Conservation (phyloP, 1,140 invertebrate genomes). For the Helicorthomorpha holstii region DNA sequence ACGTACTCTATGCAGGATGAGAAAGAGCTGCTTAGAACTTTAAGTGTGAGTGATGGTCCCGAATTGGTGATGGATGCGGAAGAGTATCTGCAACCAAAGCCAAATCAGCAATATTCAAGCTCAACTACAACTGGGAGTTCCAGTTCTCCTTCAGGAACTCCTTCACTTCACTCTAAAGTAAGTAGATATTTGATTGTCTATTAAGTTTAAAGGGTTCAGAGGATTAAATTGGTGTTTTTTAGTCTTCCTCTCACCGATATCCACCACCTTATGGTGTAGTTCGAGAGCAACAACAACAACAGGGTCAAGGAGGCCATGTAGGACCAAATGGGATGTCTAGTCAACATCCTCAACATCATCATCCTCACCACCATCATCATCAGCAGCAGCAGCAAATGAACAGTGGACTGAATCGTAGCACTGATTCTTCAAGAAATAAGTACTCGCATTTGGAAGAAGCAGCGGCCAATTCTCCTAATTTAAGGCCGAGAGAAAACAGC, state of each 20-base stretch:
- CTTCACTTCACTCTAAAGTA: too few species aligned
- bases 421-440: conserved; percentile 22
- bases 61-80: conserved; percentile 71
- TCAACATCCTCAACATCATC: neutral
- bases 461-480: conserved; percentile 17
- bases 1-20: conserved; percentile 74
- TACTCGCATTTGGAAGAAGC: conserved; percentile 27
- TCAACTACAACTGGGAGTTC: conserved; percentile 7
- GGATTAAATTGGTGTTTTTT: too few species aligned
- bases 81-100: conserved; percentile 78
- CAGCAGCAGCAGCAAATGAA: neutral
- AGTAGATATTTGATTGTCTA: too few species aligned
- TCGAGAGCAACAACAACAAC: neutral
- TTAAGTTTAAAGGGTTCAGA: too few species aligned
- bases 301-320: too few species aligned
- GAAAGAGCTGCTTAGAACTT: conserved; percentile 63
- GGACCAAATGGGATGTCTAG: too few species aligned
- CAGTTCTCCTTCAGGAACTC: conserved; percentile 33
- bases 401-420: conserved; percentile 14
- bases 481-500: conserved; percentile 32
- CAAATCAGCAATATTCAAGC: conserved; percentile 14
- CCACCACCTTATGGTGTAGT: too few species aligned
- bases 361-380: neutral
- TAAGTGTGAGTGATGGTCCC: conserved; percentile 64
- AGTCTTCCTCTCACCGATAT: too few species aligned